These are phyloP conservation scores for Chloroclysta siterata DNA, from an alignment of 2,888 invertebrate genomes.

Conservation along the genomic window DNA sequence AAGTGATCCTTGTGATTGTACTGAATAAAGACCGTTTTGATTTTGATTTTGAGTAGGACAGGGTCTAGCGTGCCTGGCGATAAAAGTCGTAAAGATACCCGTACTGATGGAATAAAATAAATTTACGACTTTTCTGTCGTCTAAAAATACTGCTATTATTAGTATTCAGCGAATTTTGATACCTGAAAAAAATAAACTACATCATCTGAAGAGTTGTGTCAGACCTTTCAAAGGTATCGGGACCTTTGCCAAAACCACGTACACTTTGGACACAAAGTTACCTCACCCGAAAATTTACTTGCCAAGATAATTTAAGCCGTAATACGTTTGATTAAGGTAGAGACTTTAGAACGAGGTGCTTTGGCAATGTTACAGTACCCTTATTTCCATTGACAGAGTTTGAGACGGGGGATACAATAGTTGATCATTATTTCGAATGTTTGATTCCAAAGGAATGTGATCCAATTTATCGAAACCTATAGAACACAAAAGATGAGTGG, in stretches of 20 bases:
- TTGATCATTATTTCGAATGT: constrained; percentile 40
- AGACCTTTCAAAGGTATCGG: constrained; percentile 34
- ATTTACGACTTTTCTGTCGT: too few species aligned
- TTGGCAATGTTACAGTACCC: constrained; percentile 31
- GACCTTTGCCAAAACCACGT: constrained; percentile 36
- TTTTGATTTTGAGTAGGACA: too few species aligned
- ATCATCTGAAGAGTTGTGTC: constrained; percentile 40
- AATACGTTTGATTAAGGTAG: constrained; percentile 12
- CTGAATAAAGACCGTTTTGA: too few species aligned
- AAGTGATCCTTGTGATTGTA: too few species aligned
- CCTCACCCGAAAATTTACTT: neutral
- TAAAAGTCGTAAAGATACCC: too few species aligned
- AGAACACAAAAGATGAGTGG: too few species aligned
- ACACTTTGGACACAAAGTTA: constrained; percentile 13
- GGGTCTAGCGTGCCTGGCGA: too few species aligned
- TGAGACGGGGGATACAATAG: constrained; percentile 45
- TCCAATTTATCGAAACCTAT: constrained; percentile 8
- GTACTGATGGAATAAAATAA: too few species aligned
- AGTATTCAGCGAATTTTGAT: too few species aligned
- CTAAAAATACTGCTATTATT: too few species aligned
- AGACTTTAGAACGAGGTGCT: too few species aligned
- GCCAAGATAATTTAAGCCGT: constrained; percentile 12
- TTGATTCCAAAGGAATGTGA: constrained; percentile 36
- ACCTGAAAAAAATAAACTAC: too few species aligned
- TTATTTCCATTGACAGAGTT: constrained; percentile 50